Percentiles rank a stretch among this genome's conserved stretches.
phyloP scores from a whole-genome alignment of 1,140 invertebrate species.

The Nebria ingens region DNA sequence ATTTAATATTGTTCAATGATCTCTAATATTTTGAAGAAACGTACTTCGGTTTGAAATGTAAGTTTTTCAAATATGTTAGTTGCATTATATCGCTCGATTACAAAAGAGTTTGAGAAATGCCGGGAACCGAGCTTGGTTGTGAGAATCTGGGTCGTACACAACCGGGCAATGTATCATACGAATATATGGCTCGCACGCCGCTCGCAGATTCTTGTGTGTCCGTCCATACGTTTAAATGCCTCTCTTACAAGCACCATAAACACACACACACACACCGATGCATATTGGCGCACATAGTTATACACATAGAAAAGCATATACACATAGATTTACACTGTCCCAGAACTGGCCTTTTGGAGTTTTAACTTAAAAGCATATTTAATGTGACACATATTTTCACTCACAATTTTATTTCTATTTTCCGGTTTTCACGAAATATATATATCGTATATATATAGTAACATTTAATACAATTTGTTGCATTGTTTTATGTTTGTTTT shows the following conservation, averaged over 20 bases:
- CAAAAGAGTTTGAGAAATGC: neutral
- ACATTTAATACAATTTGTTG: too few relatives aligned
- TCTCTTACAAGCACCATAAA: neutral
- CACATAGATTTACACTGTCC: too few relatives aligned
- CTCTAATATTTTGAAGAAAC: neutral
- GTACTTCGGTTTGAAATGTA: neutral
- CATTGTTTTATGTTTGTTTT: too few relatives aligned
- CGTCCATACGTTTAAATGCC: neutral
- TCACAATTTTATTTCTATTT: conserved; percentile 1
- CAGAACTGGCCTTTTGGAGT: neutral
- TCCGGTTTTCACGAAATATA: too few relatives aligned
- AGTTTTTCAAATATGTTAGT: neutral
- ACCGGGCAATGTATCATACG: neutral
- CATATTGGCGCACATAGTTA: too few relatives aligned
- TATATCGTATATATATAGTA: too few relatives aligned
- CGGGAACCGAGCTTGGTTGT: neutral
- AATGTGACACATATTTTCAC: neutral
- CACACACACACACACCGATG: too few relatives aligned
- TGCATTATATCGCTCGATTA: neutral
- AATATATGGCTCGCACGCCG: neutral
- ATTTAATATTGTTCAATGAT: neutral
- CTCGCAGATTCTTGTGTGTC: conserved; percentile 5
- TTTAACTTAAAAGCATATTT: neutral
- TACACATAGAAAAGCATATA: too few relatives aligned
- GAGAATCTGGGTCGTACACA: neutral